Percentiles rank a stretch among this genome's conserved stretches.
These are phyloP conservation scores for Hyles lineata DNA, from an alignment of 2,888 invertebrate genomes.

Conservation along the genomic window DNA sequence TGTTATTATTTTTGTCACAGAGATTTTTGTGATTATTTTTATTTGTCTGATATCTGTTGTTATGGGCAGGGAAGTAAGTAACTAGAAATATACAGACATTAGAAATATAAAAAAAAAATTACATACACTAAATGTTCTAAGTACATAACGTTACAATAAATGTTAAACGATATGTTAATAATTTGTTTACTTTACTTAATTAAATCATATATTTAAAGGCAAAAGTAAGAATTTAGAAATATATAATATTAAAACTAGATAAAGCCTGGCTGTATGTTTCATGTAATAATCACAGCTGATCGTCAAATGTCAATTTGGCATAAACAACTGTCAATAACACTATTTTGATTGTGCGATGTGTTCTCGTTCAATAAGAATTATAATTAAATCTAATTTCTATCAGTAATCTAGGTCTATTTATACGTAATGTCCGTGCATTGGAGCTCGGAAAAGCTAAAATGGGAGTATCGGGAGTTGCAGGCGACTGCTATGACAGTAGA, in stretches of 20 bases:
- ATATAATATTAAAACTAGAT: neutral
- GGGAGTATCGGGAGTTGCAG: conserved; percentile 94
- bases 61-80: too few species aligned
- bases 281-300: neutral
- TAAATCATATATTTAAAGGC: too few species aligned
- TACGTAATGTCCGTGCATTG: conserved; percentile 76
- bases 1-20: too few species aligned
- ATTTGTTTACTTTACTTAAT: too few species aligned
- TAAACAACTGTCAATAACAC: neutral
- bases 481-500: conserved; percentile 97
- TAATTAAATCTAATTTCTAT: neutral
- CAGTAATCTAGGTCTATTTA: conserved; percentile 14
- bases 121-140: too few species aligned
- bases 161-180: too few species aligned
- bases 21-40: too few species aligned
- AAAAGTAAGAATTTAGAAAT: neutral
- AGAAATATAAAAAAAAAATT: too few species aligned
- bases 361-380: neutral
- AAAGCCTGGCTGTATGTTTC: neutral
- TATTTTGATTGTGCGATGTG: conserved; percentile 9
- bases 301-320: conserved; percentile 1
- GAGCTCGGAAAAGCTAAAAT: conserved; percentile 82
- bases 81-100: too few species aligned
- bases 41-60: too few species aligned
- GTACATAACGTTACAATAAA: too few species aligned